These are phyloP conservation scores for Phania funesta DNA, from an alignment of 2,888 invertebrate species.

Conservation along the genomic window DNA sequence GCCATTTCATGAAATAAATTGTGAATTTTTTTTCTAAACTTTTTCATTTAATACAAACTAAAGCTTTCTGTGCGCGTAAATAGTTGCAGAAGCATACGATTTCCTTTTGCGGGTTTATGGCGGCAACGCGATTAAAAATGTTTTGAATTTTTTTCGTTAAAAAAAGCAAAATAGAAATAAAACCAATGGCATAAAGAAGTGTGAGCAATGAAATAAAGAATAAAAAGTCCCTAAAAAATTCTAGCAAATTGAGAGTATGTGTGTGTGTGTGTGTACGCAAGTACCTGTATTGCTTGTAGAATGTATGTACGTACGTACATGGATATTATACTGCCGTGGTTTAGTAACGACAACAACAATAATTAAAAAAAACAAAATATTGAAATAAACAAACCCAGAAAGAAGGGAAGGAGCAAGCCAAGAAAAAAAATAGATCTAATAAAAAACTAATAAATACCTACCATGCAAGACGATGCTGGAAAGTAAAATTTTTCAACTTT, in stretches of 20 bases:
- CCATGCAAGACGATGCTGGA: slow-evolving; percentile 37
- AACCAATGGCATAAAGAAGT: not conserved
- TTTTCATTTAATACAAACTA: not conserved
- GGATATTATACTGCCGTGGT: too few species aligned
- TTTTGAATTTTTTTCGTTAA: not conserved
- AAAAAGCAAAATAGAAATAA: slow-evolving; percentile 10
- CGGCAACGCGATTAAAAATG: slow-evolving; percentile 43
- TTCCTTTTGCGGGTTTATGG: slow-evolving; percentile 35
- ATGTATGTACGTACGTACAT: too few species aligned
- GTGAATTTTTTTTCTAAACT: not conserved
- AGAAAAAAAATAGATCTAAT: slow-evolving; percentile 7
- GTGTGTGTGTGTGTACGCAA: not conserved
- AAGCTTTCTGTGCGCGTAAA: slow-evolving; percentile 29
- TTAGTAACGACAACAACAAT: not conserved
- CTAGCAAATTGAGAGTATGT: not conserved
- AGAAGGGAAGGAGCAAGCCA: not conserved
- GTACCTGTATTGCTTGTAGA: not conserved
- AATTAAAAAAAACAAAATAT: not conserved
- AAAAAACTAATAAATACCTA: slow-evolving; percentile 25
- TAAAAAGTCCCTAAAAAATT: slow-evolving; percentile 54
- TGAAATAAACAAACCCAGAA: not conserved
- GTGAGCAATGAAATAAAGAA: slow-evolving; percentile 53
- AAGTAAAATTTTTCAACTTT: slow-evolving; percentile 47
- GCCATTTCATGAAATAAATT: slow-evolving; percentile 41
- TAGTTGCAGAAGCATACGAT: not conserved